Conservation (phyloP, 2,113 vertebrate genomes). For the Rhabdornis inornatus region DNA sequence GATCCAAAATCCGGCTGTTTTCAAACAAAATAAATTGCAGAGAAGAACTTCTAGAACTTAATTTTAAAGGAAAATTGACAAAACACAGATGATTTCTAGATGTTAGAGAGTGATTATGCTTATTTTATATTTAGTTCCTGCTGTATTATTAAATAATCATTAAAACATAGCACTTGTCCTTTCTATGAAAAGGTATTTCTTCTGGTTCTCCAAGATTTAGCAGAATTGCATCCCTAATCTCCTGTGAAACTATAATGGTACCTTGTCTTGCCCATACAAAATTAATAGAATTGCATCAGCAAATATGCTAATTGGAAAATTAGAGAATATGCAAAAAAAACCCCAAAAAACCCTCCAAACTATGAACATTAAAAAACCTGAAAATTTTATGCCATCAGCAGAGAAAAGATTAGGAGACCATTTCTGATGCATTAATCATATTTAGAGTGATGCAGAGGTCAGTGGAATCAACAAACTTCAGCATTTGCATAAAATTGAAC, state of each 20-base stretch:
- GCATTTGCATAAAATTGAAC: background rate
- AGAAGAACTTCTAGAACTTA: background rate
- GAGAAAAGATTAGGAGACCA: background rate
- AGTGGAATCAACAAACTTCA: background rate
- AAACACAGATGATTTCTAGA: background rate
- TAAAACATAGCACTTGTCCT: background rate
- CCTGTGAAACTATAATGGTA: background rate
- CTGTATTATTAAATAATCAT: background rate
- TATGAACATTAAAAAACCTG: background rate
- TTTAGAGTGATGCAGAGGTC: background rate
- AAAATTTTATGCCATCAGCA: background rate
- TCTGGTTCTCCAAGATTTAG: background rate
- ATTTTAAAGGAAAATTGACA: background rate
- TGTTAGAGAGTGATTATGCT: background rate
- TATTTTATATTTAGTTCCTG: background rate
- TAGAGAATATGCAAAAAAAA: background rate
- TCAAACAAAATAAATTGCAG: background rate
- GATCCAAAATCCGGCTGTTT: background rate
- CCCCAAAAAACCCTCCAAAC: background rate
- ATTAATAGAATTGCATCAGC: background rate
- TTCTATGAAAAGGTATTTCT: background rate
- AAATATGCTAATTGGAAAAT: background rate
- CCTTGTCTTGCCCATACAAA: background rate
- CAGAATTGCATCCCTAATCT: background rate
- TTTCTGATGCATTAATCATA: background rate